Base-by-base conservation (phyloP, 2,113 vertebrate species). In the Pseudolaguvia tuberculata region DNA sequence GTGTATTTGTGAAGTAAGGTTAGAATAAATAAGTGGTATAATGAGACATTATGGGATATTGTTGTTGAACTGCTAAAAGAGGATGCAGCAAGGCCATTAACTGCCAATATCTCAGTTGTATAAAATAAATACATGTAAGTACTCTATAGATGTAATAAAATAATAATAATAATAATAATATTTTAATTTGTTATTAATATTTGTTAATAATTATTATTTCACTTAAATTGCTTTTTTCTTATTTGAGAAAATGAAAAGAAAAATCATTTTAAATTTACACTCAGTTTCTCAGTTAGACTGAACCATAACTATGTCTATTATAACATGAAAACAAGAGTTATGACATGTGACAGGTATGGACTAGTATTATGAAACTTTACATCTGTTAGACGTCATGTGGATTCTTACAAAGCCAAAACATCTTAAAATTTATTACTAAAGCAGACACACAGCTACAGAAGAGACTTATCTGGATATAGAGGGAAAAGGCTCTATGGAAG, bases 401-500 rank as follows among this genome's bases (percentile, higher is more conserved):
- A 42, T 12, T 62, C 27, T 50, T 20, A 67, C 20, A 55, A 77
- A 61, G 75, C 58, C 58, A 12, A 53, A 25, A 45, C 47, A 42
- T 75, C 57, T 61, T 48, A 53, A 75, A 31, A 67, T 21, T 55
- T 73, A 69, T 68, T 56, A 25, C 21, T 56, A 72, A 72, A 53
- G 27, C 17, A 25, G 29, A 67, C 10, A 51, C 23, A 47, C 21
- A 58, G 47, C 61, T 69, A 55, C 51, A 59, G 14, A 21, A 31
- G 27, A 56, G 39, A 17, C 45, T n/a, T 52, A 71, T 35, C 69
- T 47, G 61, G 75, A 80, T 50, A 77, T 65, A 79, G 72, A 63
- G 70, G 71, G 80, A 69, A 73, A 45, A 25, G 63, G 77, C 71
- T 83, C 48, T 66, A 52, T 72, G 25, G 21, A 74, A 84, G 78